These are phyloP conservation scores for Mycteria americana DNA, from an alignment of 2,797 vertebrate genomes.

Conservation along the genomic window DNA sequence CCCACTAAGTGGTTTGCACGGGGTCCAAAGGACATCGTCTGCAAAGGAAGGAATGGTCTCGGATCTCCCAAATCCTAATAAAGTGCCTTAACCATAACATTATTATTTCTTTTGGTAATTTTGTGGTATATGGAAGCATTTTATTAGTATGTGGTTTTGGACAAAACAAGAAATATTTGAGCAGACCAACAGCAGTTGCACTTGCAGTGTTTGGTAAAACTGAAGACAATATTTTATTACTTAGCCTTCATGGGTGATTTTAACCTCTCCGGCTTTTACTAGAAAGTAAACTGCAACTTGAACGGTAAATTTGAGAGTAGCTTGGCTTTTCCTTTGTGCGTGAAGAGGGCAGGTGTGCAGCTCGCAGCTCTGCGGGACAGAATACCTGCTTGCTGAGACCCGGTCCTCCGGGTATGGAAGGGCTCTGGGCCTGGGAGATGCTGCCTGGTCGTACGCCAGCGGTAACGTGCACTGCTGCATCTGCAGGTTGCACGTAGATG, in stretches of 20 bases:
- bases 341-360: fast-evolving
- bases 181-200: not conserved
- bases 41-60: not conserved
- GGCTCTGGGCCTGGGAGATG: too few species aligned
- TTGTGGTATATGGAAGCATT: not conserved
- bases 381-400: not conserved
- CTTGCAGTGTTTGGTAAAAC: not conserved
- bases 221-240: not conserved
- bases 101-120: not conserved
- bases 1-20: not conserved
- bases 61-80: not conserved
- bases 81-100: not conserved
- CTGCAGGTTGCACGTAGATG: fast-evolving
- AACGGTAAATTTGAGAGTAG: fast-evolving
- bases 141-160: not conserved
- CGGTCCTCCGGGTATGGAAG: fast-evolving
- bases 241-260: not conserved
- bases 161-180: not conserved
- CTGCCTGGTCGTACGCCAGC: not conserved
- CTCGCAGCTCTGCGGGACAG: not conserved
- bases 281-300: not conserved
- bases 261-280: not conserved
- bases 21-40: not conserved
- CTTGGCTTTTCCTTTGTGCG: fast-evolving
- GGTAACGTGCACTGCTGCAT: fast-evolving